A percentile compares a stretch with the other conserved stretches of the same genome.
These are phyloP conservation scores for Pseudoatta argentina DNA, from an alignment of 1,140 invertebrate genomes.

Conservation along the genomic window DNA sequence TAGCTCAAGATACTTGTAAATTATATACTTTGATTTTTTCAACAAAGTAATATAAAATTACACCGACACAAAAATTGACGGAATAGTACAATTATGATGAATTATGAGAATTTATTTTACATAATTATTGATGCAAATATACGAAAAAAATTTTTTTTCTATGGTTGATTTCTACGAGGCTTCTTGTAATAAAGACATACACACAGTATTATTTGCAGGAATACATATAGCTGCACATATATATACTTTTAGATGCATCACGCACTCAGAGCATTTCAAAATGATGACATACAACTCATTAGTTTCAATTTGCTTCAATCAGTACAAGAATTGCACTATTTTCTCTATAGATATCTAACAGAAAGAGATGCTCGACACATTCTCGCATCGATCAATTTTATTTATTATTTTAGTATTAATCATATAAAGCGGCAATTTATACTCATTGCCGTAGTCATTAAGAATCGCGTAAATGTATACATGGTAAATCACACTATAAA, in stretches of 20 bases:
- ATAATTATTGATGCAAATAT: neutral
- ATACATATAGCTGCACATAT: constrained; percentile 48
- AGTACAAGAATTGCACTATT: constrained; percentile 64
- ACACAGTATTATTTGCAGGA: constrained; percentile 81
- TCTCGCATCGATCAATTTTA: constrained; percentile 62
- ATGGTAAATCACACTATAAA: neutral
- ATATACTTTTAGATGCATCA: constrained; percentile 51
- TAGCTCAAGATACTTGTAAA: constrained; percentile 57
- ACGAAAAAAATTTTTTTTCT: constrained; percentile 45
- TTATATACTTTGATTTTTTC: constrained; percentile 50
- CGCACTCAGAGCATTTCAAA: constrained; percentile 44
- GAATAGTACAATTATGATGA: constrained; percentile 38
- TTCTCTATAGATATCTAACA: constrained; percentile 53
- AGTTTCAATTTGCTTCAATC: constrained; percentile 32
- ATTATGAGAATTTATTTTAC: constrained; percentile 24
- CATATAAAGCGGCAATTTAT: constrained; percentile 12
- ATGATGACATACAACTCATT: constrained; percentile 11
- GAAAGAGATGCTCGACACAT: constrained; percentile 48
- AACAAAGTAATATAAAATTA: constrained; percentile 29
- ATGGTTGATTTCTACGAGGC: constrained; percentile 60
- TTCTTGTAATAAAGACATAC: constrained; percentile 74
- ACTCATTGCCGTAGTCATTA: constrained; percentile 30
- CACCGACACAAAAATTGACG: constrained; percentile 1
- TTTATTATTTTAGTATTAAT: constrained; percentile 71
- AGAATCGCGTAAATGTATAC: constrained; percentile 17